Percentiles rank a stretch among this genome's conserved stretches.
Conservation (phyloP, 2,113 vertebrate genomes). For the Coregonus clupeaformis region DNA sequence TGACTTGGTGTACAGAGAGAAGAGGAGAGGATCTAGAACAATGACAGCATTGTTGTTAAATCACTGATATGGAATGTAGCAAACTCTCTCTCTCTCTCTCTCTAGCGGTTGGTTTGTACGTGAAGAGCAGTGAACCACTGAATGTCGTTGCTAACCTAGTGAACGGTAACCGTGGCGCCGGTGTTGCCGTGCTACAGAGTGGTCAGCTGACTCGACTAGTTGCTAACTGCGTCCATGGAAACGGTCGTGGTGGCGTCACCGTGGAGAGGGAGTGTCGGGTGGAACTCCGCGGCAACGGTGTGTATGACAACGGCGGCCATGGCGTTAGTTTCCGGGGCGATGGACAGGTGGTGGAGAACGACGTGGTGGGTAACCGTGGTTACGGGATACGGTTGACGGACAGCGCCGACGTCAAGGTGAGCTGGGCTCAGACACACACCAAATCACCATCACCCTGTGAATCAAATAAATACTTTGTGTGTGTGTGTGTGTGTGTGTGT, state of each 20-base stretch:
- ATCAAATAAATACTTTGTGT: not conserved
- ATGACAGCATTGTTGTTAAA: too few relatives aligned
- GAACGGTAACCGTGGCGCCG: slow-evolving; percentile 76
- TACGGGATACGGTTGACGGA: slow-evolving; percentile 81
- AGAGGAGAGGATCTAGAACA: too few relatives aligned
- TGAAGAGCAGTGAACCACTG: slow-evolving; percentile 85
- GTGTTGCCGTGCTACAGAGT: slow-evolving; percentile 84
- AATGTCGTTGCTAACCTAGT: slow-evolving; percentile 82
- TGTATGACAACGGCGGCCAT: slow-evolving; percentile 84
- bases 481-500: too few relatives aligned
- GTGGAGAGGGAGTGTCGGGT: slow-evolving; percentile 82
- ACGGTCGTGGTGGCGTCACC: slow-evolving; percentile 76
- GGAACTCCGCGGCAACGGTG: slow-evolving; percentile 85
- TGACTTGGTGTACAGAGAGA: too few relatives aligned
- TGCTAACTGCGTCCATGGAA: slow-evolving; percentile 85
- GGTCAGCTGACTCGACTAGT: slow-evolving; percentile 80
- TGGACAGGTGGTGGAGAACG: slow-evolving; percentile 85
- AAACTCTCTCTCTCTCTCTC: not conserved
- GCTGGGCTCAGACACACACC: not conserved
- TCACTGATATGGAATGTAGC: too few relatives aligned
- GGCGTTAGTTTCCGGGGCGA: slow-evolving; percentile 79
- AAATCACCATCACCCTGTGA: not conserved
- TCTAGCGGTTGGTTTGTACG: slow-evolving; percentile 83
- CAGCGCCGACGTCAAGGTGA: slow-evolving; percentile 82
- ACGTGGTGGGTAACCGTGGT: slow-evolving; percentile 83